Percentiles rank a stretch among this genome's conserved stretches.
Conservation (phyloP, 2,888 invertebrate genomes). For the Apamea epomidion region DNA sequence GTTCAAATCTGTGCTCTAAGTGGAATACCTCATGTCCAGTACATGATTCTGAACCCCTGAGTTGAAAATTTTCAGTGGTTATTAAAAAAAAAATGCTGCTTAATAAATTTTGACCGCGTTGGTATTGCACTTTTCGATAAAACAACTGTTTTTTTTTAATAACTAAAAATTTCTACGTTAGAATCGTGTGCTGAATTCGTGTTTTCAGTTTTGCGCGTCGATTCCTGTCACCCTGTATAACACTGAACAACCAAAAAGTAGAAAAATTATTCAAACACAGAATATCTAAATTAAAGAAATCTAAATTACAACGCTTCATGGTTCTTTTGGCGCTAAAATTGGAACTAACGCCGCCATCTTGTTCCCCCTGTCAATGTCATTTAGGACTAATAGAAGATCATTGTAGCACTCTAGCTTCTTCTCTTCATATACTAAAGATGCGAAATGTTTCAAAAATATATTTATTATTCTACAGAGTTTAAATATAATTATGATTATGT, state of each 20-base stretch:
- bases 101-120: too few relatives aligned
- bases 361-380: neutral
- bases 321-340: neutral
- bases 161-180: too few relatives aligned
- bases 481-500: neutral
- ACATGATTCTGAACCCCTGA: too few relatives aligned
- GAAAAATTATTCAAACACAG: neutral
- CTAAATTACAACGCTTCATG: neutral
- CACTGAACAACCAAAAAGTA: neutral
- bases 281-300: neutral
- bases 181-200: too few relatives aligned
- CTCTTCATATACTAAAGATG: too few relatives aligned
- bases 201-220: too few relatives aligned
- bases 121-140: too few relatives aligned
- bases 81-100: too few relatives aligned
- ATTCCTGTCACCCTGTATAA: neutral
- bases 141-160: too few relatives aligned
- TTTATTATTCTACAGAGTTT: conserved; percentile 12
- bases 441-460: conserved; percentile 8
- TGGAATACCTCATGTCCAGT: too few relatives aligned
- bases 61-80: too few relatives aligned
- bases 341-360: neutral
- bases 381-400: neutral
- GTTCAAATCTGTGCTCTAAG: too few relatives aligned
- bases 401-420: neutral